These are phyloP conservation scores for Nymphalis c-album DNA, from an alignment of 2,888 invertebrate genomes.

Conservation along the genomic window DNA sequence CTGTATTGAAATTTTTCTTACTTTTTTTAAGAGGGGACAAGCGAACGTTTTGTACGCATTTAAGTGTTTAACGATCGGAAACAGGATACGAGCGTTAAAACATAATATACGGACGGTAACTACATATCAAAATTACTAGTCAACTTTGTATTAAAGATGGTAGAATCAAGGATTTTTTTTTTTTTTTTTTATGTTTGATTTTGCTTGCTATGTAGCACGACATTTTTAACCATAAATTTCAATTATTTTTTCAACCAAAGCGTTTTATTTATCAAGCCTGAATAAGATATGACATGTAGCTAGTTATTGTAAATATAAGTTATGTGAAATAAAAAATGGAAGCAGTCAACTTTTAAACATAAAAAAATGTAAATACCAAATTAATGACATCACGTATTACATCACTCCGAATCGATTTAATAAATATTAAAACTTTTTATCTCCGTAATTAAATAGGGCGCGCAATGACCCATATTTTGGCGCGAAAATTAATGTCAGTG, in stretches of 20 bases:
- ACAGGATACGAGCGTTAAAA: conserved; percentile 9
- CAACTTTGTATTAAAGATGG: too few species aligned
- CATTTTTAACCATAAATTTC: too few species aligned
- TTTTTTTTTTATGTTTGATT: too few species aligned
- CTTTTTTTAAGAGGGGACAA: too few species aligned
- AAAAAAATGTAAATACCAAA: conserved; percentile 52
- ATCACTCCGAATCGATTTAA: conserved; percentile 39
- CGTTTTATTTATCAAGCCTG: too few species aligned
- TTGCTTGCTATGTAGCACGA: too few species aligned
- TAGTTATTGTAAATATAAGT: too few species aligned
- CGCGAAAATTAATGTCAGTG: conserved; percentile 65
- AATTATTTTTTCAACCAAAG: too few species aligned
- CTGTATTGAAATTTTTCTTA: too few species aligned
- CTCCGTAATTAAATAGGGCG: conserved; percentile 49
- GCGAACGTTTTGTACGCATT: too few species aligned
- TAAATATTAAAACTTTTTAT: conserved; percentile 45
- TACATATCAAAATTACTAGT: neutral
- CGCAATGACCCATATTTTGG: conserved; percentile 61
- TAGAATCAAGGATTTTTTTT: too few species aligned
- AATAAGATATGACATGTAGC: too few species aligned
- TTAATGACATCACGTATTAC: conserved; percentile 51
- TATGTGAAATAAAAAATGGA: conserved; percentile 30
- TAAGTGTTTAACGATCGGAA: conserved; percentile 20
- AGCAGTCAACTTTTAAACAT: conserved; percentile 12
- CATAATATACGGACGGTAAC: neutral